Percentiles rank a stretch among this genome's conserved stretches.
These are phyloP conservation scores for Prionace glauca DNA, from an alignment of 2,797 vertebrate species.

Conservation along the genomic window DNA sequence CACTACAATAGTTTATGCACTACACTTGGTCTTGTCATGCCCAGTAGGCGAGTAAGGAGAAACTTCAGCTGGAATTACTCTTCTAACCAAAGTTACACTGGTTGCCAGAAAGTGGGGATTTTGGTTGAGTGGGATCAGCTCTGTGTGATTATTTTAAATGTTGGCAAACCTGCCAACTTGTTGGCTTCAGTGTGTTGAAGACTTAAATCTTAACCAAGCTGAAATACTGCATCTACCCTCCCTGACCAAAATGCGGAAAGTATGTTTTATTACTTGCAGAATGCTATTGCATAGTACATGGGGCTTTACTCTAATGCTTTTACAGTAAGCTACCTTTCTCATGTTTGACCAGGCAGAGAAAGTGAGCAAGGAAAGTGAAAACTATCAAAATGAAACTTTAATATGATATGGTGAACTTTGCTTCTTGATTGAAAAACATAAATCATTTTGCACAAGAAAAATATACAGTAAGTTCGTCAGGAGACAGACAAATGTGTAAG, in stretches of 20 bases:
- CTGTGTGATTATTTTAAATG: neutral
- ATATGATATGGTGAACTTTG: neutral
- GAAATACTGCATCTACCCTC: neutral
- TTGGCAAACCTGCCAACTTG: neutral
- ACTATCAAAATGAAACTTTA: neutral
- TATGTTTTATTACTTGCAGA: neutral
- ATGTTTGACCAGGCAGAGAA: neutral
- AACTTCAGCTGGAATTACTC: neutral
- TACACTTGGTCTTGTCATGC: neutral
- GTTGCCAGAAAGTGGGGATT: neutral
- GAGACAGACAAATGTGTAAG: neutral
- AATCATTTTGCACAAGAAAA: neutral
- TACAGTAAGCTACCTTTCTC: neutral
- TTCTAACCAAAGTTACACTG: neutral
- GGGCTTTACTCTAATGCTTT: neutral
- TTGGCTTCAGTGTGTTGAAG: neutral
- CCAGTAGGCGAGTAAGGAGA: neutral
- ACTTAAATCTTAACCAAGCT: neutral
- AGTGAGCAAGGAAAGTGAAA: neutral
- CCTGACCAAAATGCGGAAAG: neutral
- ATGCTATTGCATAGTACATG: neutral
- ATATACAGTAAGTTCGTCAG: neutral
- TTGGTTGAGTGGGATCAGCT: neutral
- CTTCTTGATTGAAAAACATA: neutral
- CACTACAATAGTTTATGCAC: neutral